Percentiles rank a stretch among this genome's conserved stretches.
Conservation (phyloP, 2,797 vertebrate species). For the Neolamprologus multifasciatus region DNA sequence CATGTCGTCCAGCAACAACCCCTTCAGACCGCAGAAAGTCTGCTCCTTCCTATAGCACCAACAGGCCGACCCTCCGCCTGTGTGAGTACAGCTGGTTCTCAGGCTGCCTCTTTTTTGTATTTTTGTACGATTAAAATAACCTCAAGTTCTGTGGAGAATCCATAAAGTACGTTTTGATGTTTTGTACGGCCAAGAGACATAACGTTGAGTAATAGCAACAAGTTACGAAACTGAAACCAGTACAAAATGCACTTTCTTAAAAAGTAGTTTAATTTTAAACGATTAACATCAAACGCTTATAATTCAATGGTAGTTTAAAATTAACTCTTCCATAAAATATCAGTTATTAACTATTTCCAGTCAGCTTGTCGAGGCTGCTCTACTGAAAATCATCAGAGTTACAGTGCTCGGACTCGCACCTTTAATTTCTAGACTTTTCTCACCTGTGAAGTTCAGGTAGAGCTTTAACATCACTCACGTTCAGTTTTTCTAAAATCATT, state of each 20-base stretch:
- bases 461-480: neutral
- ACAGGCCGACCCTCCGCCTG: neutral
- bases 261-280: accelerated
- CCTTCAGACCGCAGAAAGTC: conserved; percentile 78
- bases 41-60: conserved; percentile 70
- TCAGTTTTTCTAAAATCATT: neutral
- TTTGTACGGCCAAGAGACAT: neutral
- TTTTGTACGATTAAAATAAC: neutral
- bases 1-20: conserved; percentile 76
- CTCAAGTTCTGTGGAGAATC: neutral
- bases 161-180: neutral
- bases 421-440: neutral
- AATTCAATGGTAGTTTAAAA: neutral
- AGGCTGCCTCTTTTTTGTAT: neutral
- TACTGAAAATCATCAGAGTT: accelerated
- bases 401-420: neutral
- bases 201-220: neutral
- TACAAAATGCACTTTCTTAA: neutral
- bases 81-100: conserved; percentile 19
- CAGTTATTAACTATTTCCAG: neutral
- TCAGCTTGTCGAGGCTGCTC: neutral
- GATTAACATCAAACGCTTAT: neutral
- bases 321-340: accelerated
- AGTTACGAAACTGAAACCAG: neutral
- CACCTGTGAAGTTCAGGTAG: neutral